Base-by-base conservation (phyloP, 2,113 vertebrate genomes). In the Brachyistius frenatus region DNA sequence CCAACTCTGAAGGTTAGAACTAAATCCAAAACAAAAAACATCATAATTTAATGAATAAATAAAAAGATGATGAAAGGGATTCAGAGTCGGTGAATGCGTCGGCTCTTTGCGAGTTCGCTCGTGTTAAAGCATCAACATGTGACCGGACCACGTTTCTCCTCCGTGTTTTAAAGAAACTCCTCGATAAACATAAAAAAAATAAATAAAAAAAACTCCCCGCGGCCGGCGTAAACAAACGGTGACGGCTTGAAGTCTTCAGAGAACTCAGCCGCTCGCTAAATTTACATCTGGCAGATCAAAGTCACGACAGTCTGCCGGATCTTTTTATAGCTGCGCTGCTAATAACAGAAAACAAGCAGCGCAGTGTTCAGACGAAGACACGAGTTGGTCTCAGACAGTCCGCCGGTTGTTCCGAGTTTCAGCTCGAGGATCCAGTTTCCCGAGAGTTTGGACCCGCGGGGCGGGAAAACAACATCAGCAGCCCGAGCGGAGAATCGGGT, bases 301-400 rank as follows among this genome's bases (percentile, higher is more conserved):
- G 67, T 63, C 50, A 14, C 39, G 15, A 56, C 16, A 41, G 23
- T 23, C 15, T n/a, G 47, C 55, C 2, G 55, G 8, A 33, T 61
- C 62, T 73, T 50, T 83, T 73, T 63, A 50, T 67, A 78, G 68
- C 62, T 46, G 55, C 1, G 32, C 32, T 35, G 67, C 68, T 68
- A 81, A 80, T 64, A 58, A 60, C 63, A 65, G 78, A 67, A 23
- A 77, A 77, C 73, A 67, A 58, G 16, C 15, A 1, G 50, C 3
- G 7, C 1, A 66, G 67, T 72, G 72, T 72, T 63, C 44, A 37
- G 66, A 78, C 13, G 44, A 56, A 73, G 58, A 32, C 61, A 55
- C 10, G 30, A 11, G 39, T 57, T 80, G 2, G 8, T 79, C 66
- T 61, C 65, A 64, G 70, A 74, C 75, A 54, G 64, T 33, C 75